Conservation (phyloP, 2,113 vertebrate species). For the Nibea albiflora region DNA sequence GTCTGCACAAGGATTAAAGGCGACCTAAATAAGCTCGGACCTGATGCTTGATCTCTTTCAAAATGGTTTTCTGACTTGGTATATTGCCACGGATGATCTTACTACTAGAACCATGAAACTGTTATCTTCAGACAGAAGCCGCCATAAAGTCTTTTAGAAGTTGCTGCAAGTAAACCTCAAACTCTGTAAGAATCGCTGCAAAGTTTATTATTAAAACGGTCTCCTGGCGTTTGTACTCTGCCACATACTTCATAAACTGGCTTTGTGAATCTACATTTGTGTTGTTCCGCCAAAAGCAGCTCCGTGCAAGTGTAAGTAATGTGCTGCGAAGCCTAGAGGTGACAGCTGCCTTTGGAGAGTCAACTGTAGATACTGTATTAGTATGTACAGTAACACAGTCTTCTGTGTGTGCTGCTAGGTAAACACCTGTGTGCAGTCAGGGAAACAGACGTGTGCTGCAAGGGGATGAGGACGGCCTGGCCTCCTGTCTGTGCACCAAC, state of each 20-base stretch:
- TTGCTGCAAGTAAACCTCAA: background rate
- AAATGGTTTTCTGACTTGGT: background rate
- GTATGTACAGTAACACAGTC: slow-evolving; percentile 6
- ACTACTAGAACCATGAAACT: no score
- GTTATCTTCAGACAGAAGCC: background rate
- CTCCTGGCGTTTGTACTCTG: background rate
- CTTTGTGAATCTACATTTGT: slow-evolving; percentile 37
- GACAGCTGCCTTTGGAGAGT: slow-evolving; percentile 28
- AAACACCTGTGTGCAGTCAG: slow-evolving; percentile 22
- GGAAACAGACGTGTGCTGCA: background rate
- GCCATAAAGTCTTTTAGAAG: background rate
- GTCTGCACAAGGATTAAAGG: background rate
- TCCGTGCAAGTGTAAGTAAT: background rate
- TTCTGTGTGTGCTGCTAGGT: slow-evolving; percentile 1
- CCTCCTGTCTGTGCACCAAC: slow-evolving; percentile 1
- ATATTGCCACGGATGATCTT: background rate
- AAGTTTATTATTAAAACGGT: background rate
- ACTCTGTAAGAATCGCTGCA: background rate
- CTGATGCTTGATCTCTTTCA: background rate
- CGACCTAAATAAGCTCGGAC: background rate
- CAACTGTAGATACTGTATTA: background rate
- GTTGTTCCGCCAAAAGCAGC: slow-evolving; percentile 31
- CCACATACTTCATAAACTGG: background rate
- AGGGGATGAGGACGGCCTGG: background rate
- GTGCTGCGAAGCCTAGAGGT: slow-evolving; percentile 10